These are phyloP conservation scores for Vannuccia rotundouncinata DNA, from an alignment of 2,888 invertebrate genomes.

Conservation along the genomic window DNA sequence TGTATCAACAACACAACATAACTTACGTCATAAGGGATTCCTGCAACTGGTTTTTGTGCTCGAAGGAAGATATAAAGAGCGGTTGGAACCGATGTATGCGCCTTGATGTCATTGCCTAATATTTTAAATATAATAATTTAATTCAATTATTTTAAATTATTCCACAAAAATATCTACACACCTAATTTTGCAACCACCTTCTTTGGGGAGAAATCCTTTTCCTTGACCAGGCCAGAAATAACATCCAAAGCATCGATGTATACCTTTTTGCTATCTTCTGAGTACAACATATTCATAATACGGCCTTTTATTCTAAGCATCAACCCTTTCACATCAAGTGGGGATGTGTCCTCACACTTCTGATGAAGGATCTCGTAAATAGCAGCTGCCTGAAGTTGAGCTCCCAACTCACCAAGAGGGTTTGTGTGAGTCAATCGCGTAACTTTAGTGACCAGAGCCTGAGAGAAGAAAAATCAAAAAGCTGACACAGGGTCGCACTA, in stretches of 20 bases:
- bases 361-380: slow-evolving; percentile 48
- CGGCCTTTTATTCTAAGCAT: neutral
- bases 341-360: neutral
- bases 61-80: neutral
- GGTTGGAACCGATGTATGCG: neutral
- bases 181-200: neutral
- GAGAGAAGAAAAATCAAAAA: slow-evolving; percentile 26
- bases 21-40: neutral
- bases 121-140: too few species aligned
- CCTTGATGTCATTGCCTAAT: neutral
- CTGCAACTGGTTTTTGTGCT: neutral
- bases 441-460: slow-evolving; percentile 45
- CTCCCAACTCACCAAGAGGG: slow-evolving; percentile 55
- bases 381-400: slow-evolving; percentile 60
- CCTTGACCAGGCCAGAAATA: neutral
- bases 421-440: slow-evolving; percentile 64
- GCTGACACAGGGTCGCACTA: neutral
- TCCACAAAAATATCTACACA: neutral
- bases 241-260: neutral
- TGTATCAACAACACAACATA: too few species aligned
- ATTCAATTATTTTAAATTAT: neutral
- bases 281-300: neutral
- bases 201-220: neutral
- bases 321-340: neutral
- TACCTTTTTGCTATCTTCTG: neutral